Percentiles rank a stretch among this genome's conserved stretches.
These are phyloP conservation scores for Ichneumon xanthorius DNA, from an alignment of 2,888 invertebrate genomes.

Conservation along the genomic window DNA sequence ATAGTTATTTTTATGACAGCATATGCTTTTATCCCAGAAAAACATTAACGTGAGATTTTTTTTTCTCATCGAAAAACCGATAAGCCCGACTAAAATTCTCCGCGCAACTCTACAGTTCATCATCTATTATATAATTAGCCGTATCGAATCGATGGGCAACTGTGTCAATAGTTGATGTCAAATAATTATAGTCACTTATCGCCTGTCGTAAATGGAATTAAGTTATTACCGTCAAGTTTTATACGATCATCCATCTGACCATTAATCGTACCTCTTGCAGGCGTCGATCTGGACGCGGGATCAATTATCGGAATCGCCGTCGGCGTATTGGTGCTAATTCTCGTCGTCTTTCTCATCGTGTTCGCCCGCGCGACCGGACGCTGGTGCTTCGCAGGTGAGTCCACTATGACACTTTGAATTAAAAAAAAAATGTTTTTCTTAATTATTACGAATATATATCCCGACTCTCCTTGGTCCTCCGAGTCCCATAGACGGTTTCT, in stretches of 20 bases:
- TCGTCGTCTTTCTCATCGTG: constrained; percentile 88
- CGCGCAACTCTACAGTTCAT: constrained; percentile 46
- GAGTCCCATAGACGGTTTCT: constrained; percentile 51
- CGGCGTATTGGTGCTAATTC: constrained; percentile 89
- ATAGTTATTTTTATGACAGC: too few species aligned
- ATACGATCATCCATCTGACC: neutral
- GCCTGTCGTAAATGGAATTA: constrained; percentile 28
- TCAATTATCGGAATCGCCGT: constrained; percentile 92
- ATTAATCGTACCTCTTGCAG: constrained; percentile 82
- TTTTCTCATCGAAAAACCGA: neutral
- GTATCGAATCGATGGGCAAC: neutral
- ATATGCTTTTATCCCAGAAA: too few species aligned
- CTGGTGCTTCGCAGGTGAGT: constrained; percentile 96
- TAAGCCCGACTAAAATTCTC: constrained; percentile 14
- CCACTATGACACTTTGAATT: constrained; percentile 1
- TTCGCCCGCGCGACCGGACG: constrained; percentile 93
- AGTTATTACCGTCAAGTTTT: neutral
- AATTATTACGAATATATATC: constrained; percentile 14
- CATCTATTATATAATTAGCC: constrained; percentile 23
- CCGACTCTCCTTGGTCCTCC: constrained; percentile 25
- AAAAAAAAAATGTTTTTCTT: neutral
- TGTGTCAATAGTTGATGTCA: neutral
- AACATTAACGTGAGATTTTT: neutral
- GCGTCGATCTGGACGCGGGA: constrained; percentile 90
- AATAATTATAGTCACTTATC: constrained; percentile 4